Evolutionary conservation across 2,113 vertebrate genomes (phyloP).

Genomic region (Cardinalis cardinalis): DNA sequence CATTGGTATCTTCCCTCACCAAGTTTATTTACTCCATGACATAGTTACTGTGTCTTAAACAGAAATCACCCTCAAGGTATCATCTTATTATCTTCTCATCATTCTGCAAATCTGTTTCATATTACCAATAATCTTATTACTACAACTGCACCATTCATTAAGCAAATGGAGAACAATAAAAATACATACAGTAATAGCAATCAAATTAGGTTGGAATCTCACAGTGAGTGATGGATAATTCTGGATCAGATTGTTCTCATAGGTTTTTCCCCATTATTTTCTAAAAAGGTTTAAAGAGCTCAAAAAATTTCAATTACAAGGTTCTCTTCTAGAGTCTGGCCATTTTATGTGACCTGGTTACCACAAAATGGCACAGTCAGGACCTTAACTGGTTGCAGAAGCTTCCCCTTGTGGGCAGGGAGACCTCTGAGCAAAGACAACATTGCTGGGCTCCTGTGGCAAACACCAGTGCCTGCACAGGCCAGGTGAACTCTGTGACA

Average conservation of each 20-base stretch:
- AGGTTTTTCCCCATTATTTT: constrained; percentile 3
- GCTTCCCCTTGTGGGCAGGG: neutral
- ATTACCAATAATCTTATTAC: constrained; percentile 64
- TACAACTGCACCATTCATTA: constrained; percentile 58
- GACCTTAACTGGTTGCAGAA: neutral
- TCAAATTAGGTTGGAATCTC: constrained; percentile 56
- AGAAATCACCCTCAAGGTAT: constrained; percentile 60
- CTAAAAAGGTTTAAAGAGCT: neutral
- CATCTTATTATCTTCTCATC: constrained; percentile 67
- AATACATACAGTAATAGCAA: constrained; percentile 38
- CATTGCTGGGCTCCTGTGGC: neutral
- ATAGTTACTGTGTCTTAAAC: constrained; percentile 29
- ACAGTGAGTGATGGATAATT: constrained; percentile 3
- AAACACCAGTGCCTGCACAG: neutral
- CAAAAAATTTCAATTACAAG: neutral
- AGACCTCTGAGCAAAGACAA: neutral
- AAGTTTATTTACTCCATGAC: constrained; percentile 31
- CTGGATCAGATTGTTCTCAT: constrained; percentile 3
- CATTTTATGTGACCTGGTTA: neutral
- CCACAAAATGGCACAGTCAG: neutral
- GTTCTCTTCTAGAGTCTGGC: neutral
- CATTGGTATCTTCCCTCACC: neutral
- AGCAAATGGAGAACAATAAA: constrained; percentile 51
- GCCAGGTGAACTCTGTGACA: neutral
- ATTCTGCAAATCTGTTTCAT: constrained; percentile 58